Percentiles rank a stretch among this genome's conserved stretches.
These are phyloP conservation scores for Aproaerema taeniolella DNA, from an alignment of 2,888 invertebrate genomes.

Conservation along the genomic window DNA sequence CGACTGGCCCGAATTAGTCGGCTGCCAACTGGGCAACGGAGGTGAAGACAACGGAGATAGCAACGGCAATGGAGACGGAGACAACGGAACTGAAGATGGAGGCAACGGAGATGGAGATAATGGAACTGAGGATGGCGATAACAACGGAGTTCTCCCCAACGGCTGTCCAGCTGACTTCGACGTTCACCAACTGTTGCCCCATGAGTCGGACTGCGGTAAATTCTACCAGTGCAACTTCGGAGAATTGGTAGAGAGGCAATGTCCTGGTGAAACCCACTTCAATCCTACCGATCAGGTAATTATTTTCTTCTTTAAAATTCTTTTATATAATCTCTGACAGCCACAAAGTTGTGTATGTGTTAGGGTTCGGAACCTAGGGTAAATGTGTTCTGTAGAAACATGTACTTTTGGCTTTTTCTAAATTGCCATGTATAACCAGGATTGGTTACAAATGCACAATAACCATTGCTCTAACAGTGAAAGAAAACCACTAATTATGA, in stretches of 20 bases:
- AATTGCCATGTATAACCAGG: too few species aligned
- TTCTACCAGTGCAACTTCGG: slow-evolving; percentile 45
- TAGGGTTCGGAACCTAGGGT: too few species aligned
- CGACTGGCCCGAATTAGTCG: slow-evolving; percentile 27
- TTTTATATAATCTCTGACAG: too few species aligned
- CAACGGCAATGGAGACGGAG: slow-evolving; percentile 12
- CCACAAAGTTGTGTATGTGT: too few species aligned
- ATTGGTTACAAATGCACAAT: too few species aligned
- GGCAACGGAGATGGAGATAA: not conserved
- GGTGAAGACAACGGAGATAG: not conserved
- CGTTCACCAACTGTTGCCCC: slow-evolving; percentile 35
- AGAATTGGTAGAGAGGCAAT: slow-evolving; percentile 26
- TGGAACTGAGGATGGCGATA: not conserved
- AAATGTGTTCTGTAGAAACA: too few species aligned
- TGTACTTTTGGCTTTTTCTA: too few species aligned
- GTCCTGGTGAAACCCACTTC: slow-evolving; percentile 36
- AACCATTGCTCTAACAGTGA: too few species aligned
- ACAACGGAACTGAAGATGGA: slow-evolving; percentile 1
- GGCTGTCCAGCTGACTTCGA: slow-evolving; percentile 36
- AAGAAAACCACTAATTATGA: too few species aligned
- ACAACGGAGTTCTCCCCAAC: slow-evolving; percentile 19
- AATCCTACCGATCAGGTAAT: slow-evolving; percentile 38
- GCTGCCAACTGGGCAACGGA: slow-evolving; percentile 12
- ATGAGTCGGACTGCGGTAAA: slow-evolving; percentile 35
- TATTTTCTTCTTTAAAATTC: slow-evolving; percentile 2